Conservation (phyloP, 1,140 invertebrate genomes). For the Sminthurinus signatus region DNA sequence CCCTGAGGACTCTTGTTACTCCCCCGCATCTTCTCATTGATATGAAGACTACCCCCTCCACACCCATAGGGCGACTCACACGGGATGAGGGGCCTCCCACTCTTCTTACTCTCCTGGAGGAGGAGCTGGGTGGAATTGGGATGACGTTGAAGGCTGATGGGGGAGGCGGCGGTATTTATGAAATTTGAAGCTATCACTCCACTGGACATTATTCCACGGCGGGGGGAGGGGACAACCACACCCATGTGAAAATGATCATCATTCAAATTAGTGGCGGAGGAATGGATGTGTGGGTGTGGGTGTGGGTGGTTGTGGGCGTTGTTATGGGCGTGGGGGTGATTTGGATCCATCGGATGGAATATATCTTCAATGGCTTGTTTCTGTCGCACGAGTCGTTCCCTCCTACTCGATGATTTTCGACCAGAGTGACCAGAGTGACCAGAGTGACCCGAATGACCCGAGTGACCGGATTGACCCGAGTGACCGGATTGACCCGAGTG, state of each 20-base stretch:
- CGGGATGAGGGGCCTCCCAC: constrained; percentile 31
- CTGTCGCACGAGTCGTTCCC: constrained; percentile 35
- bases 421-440: too few species aligned
- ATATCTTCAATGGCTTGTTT: constrained; percentile 36
- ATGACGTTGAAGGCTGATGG: constrained; percentile 39
- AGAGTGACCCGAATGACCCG: neutral
- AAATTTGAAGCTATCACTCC: constrained; percentile 14
- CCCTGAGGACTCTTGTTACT: neutral
- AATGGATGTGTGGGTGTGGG: too few species aligned
- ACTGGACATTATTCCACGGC: constrained; percentile 10
- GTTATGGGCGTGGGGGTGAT: too few species aligned
- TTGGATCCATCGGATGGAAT: constrained; percentile 13
- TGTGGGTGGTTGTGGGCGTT: too few species aligned
- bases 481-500: neutral
- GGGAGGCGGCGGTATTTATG: constrained; percentile 24
- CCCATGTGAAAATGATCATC: neutral
- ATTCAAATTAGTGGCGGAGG: neutral
- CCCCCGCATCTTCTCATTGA: neutral
- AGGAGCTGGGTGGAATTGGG: constrained; percentile 30
- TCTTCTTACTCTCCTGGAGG: constrained; percentile 39
- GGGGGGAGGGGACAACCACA: constrained; percentile 34
- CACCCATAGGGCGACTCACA: constrained; percentile 33
- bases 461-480: constrained; percentile 8
- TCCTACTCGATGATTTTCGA: neutral
- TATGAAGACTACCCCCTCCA: neutral